A percentile compares a stretch with the other conserved stretches of the same genome.
Evolutionary conservation across 2,888 invertebrate species (phyloP).

Genomic region (Isotomurus palustris): DNA sequence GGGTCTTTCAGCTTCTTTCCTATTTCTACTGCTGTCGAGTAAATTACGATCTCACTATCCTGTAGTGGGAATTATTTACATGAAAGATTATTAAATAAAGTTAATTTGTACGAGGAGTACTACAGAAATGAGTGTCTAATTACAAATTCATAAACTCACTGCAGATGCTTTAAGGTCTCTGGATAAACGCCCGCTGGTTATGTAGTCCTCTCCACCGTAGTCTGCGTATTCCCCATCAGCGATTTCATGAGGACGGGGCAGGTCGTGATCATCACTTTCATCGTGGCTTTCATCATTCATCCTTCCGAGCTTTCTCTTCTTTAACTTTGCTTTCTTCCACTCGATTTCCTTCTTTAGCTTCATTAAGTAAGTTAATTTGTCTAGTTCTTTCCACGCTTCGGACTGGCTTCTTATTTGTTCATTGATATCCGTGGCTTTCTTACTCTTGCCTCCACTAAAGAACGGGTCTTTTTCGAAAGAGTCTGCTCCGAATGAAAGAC

Average conservation of each 20-base stretch:
- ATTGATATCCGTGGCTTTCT: not conserved
- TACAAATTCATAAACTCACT: no score
- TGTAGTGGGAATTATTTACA: no score
- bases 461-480: constrained; percentile 13
- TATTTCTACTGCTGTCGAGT: constrained; percentile 35
- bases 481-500: constrained; percentile 6
- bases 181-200: no score
- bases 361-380: not conserved
- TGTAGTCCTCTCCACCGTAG: no score
- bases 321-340: not conserved
- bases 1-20: constrained; percentile 29
- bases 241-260: no score
- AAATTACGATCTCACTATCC: constrained; percentile 26
- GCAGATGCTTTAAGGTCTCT: no score
- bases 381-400: not conserved
- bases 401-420: not conserved
- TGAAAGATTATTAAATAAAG: not conserved
- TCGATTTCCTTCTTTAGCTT: not conserved
- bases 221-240: no score
- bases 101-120: not conserved
- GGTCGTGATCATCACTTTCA: no score
- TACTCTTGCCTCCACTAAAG: not conserved
- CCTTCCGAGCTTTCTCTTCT: not conserved
- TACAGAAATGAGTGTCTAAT: no score
- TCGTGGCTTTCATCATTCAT: no score